Evolutionary conservation across 2,888 invertebrate species (phyloP), one percentile per base, ranked within the genome.

Genomic region (Melangyna quadrimaculata): DNA sequence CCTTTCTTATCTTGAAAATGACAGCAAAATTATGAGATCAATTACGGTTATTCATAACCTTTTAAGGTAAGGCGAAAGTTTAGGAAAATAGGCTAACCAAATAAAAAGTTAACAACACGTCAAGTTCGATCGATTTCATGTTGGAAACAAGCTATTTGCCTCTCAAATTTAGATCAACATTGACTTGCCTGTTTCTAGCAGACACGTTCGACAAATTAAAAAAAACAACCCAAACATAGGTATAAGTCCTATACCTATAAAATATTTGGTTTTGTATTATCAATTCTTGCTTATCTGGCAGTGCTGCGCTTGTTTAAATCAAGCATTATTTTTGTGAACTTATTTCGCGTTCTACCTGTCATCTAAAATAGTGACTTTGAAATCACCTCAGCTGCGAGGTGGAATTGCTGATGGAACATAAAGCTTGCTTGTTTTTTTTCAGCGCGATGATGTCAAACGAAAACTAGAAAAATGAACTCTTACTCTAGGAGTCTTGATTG

Each of bases 331-430:
- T 45, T 22, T 45, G 48, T 69, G 27, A 35, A 35, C 35, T 63
- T 17, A 5, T 17, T 24, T 78, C 17, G 55, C 17, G 55, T 73
- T 63, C 43, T 75, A 63, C 80, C 48, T 78, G 59, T 82, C 78
- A 78, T 78, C 63, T 72, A 53, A 61, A 63, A 83, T 61, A 83
- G 53, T 83, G 83, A 78, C 45, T 55, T 61, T 57, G 63, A 71
- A 74, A 61, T 51, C 43, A 63, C 43, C 55, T 27, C 6, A 53
- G 24, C 35, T 37, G 51, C 37, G 35, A 24, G 45, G 19, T 27
- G 17, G 19, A 57, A 57, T 57, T 4, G 35, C 35, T 35, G 57
- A 57, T 22, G 55, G 29, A 35, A 32, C n/a, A n/a, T n/a, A n/a
- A n/a, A n/a, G n/a, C 17, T 19, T 3, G 17, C 6, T 10, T 4